These are phyloP conservation scores for Ageneiosus marmoratus DNA, from an alignment of 2,113 vertebrate genomes.

Conservation along the genomic window DNA sequence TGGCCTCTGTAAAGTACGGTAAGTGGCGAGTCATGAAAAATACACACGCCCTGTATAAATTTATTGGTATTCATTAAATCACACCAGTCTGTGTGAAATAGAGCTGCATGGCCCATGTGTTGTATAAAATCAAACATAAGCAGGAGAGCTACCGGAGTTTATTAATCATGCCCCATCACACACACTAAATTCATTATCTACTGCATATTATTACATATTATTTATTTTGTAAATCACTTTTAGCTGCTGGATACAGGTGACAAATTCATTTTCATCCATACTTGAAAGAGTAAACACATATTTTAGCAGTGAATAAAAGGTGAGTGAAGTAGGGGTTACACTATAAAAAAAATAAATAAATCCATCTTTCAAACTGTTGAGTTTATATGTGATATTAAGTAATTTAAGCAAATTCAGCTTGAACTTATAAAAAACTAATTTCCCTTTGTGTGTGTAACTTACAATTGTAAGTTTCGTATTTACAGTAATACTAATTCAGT, in stretches of 20 bases:
- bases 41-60: conserved; percentile 28
- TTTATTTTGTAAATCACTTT: neutral
- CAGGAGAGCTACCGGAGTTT: neutral
- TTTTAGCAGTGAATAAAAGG: too few species aligned
- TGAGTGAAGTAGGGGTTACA: too few species aligned
- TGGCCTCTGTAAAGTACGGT: conserved; percentile 39
- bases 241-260: neutral
- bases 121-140: conserved; percentile 17
- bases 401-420: too few species aligned
- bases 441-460: too few species aligned
- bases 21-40: conserved; percentile 3
- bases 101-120: conserved; percentile 9
- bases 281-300: neutral
- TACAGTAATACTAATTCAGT: too few species aligned
- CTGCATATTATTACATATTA: neutral
- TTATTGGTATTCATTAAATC: conserved; percentile 47
- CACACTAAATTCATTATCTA: neutral
- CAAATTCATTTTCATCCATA: neutral
- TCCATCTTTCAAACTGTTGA: too few species aligned
- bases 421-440: too few species aligned
- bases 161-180: conserved; percentile 10
- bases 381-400: too few species aligned
- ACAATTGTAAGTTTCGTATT: too few species aligned
- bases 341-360: too few species aligned
- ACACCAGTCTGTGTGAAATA: conserved; percentile 8